Conservation (phyloP, 2,113 vertebrate genomes). For the Platichthys stellatus region DNA sequence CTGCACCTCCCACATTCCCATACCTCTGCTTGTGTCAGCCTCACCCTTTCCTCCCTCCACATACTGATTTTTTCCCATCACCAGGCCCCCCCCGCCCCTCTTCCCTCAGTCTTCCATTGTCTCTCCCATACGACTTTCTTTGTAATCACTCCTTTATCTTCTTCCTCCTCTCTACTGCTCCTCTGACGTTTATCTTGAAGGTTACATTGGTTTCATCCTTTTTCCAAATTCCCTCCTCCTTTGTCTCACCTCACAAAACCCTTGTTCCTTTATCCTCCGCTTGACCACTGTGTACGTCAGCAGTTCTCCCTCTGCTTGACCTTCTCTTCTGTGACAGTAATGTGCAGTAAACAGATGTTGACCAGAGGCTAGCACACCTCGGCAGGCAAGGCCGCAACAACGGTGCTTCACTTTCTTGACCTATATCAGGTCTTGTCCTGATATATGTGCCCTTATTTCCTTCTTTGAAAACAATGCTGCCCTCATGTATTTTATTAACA, state of each 20-base stretch:
- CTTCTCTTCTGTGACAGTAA: neutral
- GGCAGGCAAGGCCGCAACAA: too few species aligned
- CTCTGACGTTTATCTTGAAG: slow-evolving; percentile 10
- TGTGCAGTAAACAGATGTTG: neutral
- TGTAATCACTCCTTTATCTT: neutral
- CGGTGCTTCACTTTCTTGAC: too few species aligned
- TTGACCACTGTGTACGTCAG: neutral
- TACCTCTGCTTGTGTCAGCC: slow-evolving; percentile 45
- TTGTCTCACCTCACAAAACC: slow-evolving; percentile 5
- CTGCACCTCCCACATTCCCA: slow-evolving; percentile 45
- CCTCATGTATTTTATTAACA: slow-evolving; percentile 7
- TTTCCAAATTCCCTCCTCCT: neutral
- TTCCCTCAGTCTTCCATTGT: slow-evolving; percentile 11
- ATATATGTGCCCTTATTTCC: slow-evolving; percentile 17
- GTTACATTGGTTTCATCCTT: neutral
- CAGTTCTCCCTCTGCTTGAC: neutral
- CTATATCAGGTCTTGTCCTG: slow-evolving; percentile 6
- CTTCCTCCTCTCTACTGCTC: neutral
- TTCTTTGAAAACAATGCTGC: slow-evolving; percentile 22
- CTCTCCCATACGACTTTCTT: neutral
- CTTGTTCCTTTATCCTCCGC: neutral
- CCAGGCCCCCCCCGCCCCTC: neutral
- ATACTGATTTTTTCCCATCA: slow-evolving; percentile 23
- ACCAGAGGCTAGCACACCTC: too few species aligned
- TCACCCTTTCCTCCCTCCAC: slow-evolving; percentile 53